Percentiles rank a stretch among this genome's conserved stretches.
Conservation (phyloP, 2,797 vertebrate genomes). For the Anguilla obscura region DNA sequence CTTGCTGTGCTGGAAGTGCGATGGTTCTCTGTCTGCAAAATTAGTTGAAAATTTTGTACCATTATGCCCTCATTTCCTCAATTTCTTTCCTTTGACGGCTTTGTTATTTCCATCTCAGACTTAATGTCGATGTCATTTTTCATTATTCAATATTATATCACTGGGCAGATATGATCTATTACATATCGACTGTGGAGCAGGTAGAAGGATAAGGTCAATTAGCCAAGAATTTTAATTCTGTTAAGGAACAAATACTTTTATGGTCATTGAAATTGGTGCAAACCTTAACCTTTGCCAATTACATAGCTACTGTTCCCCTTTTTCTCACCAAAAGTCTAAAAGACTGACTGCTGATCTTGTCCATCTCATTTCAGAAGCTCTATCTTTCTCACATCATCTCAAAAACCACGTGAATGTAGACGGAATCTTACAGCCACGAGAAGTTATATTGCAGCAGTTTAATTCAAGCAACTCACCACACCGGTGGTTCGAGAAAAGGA, state of each 20-base stretch:
- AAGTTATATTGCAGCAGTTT: not conserved
- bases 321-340: not conserved
- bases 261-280: not conserved
- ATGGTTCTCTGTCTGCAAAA: slow-evolving; percentile 26
- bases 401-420: not conserved
- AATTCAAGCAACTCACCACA: not conserved
- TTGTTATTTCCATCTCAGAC: slow-evolving; percentile 49
- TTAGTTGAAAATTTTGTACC: slow-evolving; percentile 36
- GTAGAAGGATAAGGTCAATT: slow-evolving; percentile 10
- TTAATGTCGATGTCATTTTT: slow-evolving; percentile 64
- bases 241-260: not conserved
- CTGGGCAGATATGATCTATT: not conserved
- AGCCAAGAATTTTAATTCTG: not conserved
- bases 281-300: not conserved
- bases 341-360: not conserved
- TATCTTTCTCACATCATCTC: not conserved
- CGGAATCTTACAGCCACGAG: not conserved
- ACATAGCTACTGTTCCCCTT: not conserved
- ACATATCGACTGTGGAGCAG: not conserved
- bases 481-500: not conserved
- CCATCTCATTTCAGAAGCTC: not conserved
- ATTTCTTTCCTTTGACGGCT: slow-evolving; percentile 45
- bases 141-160: slow-evolving; percentile 44
- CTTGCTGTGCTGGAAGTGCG: slow-evolving; percentile 45
- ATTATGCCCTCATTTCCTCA: slow-evolving; percentile 43